Base-by-base conservation (phyloP, 2,888 invertebrate genomes). In the Drosophila villosipedis region DNA sequence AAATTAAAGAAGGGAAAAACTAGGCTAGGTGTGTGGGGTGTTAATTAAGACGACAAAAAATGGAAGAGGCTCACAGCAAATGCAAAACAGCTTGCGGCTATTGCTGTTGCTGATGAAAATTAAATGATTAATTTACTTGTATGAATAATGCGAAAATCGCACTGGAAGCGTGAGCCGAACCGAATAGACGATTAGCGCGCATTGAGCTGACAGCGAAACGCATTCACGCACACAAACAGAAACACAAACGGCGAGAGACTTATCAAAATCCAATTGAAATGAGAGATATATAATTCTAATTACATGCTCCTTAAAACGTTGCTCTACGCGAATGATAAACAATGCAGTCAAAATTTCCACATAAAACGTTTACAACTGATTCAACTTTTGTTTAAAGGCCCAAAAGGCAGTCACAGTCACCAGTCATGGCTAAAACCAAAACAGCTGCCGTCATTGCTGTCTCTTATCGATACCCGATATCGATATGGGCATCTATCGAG, bases 371-470 rank as follows among this genome's bases (percentile, higher is more conserved):
- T 30, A 57, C 28, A 75, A 75, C 67, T 74, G 58, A 68, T 54
- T 37, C 22, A 65, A 72, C 50, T 55, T 68, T 61, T 73, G 65
- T 65, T 63, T 63, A 68, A 64, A 67, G 47, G 66, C 54, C 49
- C 30, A 65, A 68, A 78, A 55, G 68, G 71, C 68, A 76, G 78
- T 62, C 76, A 78, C 78, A 78, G 76, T 80, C 73, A 73, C 64
- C 77, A 79, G 67, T 77, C 69, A 79, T 67, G 79, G 79, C 80
- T 69, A 80, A 77, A 80, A 85, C 70, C 80, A 87, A 83, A 85
- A 88, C 85, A 85, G 85, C 85, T 85, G 85, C 85, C 85, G 88
- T 85, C 85, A 85, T 78, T 72, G 58, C 65, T 69, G 55, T 16
- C 25, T 39, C 14, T 39, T 74, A 80, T 80, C 80, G 80, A 80